phyloP scores from a whole-genome alignment of 2,888 invertebrate genomes.

The Nebria brevicollis region DNA sequence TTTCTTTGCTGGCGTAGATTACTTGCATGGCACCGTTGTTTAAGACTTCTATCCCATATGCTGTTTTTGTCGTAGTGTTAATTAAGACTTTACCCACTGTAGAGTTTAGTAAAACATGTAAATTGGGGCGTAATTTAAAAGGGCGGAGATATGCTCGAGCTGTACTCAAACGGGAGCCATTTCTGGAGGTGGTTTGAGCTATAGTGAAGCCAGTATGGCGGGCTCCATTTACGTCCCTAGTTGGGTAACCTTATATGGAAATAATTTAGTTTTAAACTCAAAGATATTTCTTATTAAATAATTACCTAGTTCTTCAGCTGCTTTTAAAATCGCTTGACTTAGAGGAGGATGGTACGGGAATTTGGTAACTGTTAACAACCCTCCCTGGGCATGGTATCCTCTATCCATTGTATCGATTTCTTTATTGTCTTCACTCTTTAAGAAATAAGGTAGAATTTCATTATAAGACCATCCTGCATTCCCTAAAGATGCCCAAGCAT shows the following conservation, averaged over 20 bases:
- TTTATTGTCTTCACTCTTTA: constrained; percentile 86
- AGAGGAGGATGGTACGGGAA: constrained; percentile 89
- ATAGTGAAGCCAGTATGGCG: constrained; percentile 86
- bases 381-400: constrained; percentile 81
- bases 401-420: constrained; percentile 75
- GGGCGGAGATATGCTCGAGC: constrained; percentile 86
- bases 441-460: constrained; percentile 89
- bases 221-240: constrained; percentile 84
- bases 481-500: constrained; percentile 86
- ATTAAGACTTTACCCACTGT: constrained; percentile 82
- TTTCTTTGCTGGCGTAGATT: constrained; percentile 75
- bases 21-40: constrained; percentile 69
- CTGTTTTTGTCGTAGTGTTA: constrained; percentile 76
- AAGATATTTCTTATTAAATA: neutral
- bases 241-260: constrained; percentile 70
- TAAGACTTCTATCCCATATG: constrained; percentile 80
- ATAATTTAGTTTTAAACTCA: constrained; percentile 7
- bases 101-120: constrained; percentile 85
- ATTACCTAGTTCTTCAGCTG: constrained; percentile 78
- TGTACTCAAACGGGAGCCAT: constrained; percentile 85
- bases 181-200: constrained; percentile 87
- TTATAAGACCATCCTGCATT: constrained; percentile 91
- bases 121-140: constrained; percentile 77
- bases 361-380: constrained; percentile 80
- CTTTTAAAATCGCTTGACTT: constrained; percentile 80